Evolutionary conservation across 2,888 invertebrate species (phyloP), one percentile per base, ranked within the genome.

Genomic region (Zygogramma bicolorata): DNA sequence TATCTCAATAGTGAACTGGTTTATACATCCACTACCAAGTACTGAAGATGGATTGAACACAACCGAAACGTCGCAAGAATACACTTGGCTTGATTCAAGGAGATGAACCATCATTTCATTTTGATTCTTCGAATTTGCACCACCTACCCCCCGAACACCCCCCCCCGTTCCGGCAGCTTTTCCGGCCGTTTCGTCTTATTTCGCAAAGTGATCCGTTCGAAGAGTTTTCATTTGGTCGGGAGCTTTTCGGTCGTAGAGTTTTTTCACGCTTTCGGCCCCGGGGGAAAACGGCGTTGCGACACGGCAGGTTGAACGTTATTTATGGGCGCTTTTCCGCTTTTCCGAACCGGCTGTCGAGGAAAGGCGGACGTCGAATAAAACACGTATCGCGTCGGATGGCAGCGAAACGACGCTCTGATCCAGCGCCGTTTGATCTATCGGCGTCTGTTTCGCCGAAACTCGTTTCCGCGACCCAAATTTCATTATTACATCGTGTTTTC

Each of bases 231-330:
- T 76, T 77, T 75, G 73, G 74, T 71, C 73, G 67, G 71, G 70
- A 72, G 76, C 75, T 75, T 77, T 77, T 77, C 65, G 75, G 75
- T 72, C 74, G 74, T 70, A 67, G 76, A 75, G 74, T 79, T 77
- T 79, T 78, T 80, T 76, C 74, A 75, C 77, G 80, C 80, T 79
- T 76, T 74, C 68, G 70, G 68, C 76, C 76, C 76, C 74, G 71
- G 75, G 77, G 75, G 77, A 73, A 71, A 76, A 75, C 76, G 77
- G 75, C 77, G 75, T 75, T 81, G 82, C 82, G 81, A 81, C 83
- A 83, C 84, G 84, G 82, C 86, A 85, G 85, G 84, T 86, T 86
- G 85, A 85, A 84, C 85, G 86, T 87, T 87, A 87, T 87, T 87
- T 87, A 87, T 87, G 85, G 84, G 80, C 84, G 84, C 86, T 86